Percentiles rank a stretch among this genome's conserved stretches.
These are phyloP conservation scores for Nerophis ophidion DNA, from an alignment of 2,113 vertebrate species.

Conservation along the genomic window DNA sequence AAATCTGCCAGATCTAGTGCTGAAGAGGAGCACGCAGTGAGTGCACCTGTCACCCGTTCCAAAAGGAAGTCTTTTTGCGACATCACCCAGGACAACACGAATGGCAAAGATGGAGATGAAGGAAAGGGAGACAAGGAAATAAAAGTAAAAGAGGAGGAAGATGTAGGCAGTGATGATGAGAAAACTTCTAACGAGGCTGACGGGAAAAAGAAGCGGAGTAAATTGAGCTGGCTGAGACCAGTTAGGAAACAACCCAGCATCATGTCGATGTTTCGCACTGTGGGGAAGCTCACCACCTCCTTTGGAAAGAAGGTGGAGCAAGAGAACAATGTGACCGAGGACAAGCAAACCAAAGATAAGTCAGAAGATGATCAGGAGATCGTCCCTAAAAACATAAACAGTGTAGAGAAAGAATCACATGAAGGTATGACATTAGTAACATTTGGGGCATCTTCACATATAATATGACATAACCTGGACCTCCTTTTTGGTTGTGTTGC, in stretches of 20 bases:
- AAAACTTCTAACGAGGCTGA: conserved; percentile 55
- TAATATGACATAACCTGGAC: no score
- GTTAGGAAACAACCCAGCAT: conserved; percentile 90
- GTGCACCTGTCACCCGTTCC: conserved; percentile 78
- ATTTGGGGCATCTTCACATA: no score
- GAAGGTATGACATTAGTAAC: conserved; percentile 41
- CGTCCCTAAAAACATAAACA: not conserved
- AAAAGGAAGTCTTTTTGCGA: conserved; percentile 84
- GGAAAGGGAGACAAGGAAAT: conserved; percentile 15
- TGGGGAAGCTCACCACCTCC: conserved; percentile 79
- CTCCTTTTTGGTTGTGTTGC: not conserved
- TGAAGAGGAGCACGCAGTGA: conserved; percentile 57
- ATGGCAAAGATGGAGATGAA: conserved; percentile 14
- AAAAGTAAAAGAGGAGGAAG: conserved; percentile 8
- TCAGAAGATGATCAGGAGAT: not conserved
- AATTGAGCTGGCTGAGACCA: conserved; percentile 83
- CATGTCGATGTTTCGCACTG: conserved; percentile 90
- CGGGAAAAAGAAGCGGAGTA: conserved; percentile 77
- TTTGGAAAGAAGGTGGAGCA: conserved; percentile 62
- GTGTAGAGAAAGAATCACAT: conserved; percentile 11
- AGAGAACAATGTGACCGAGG: conserved; percentile 41
- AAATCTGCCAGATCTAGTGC: conserved; percentile 69
- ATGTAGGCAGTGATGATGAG: conserved; percentile 14
- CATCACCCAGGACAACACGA: conserved; percentile 14
- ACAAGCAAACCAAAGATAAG: conserved; percentile 1